Evolutionary conservation across 2,888 invertebrate genomes (phyloP), one percentile per base, ranked within the genome.

Genomic region (Stenodera caucasica): DNA sequence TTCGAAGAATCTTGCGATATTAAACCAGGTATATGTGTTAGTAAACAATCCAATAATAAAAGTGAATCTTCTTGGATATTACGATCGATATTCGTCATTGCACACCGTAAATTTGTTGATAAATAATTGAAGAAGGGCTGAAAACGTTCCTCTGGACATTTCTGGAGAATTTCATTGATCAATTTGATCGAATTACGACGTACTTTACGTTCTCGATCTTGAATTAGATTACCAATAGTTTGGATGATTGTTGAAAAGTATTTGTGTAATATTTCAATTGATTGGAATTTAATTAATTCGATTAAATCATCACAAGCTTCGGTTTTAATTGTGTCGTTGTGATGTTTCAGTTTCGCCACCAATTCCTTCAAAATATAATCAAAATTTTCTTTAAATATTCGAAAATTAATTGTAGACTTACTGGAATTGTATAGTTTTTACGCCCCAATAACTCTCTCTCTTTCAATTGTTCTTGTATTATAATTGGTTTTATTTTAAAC

Each of bases 401-500:
- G n/a, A n/a, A n/a, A n/a, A n/a, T n/a, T n/a, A n/a, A n/a, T n/a
- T n/a, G n/a, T n/a, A n/a, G 26, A 26, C 29, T 5, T 23, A 51
- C 29, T 6, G 30, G 8, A 5, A 51, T 18, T 26, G 50, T 29
- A 0, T 26, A 14, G 1, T 30, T 50, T 15, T 50, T 30, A 3
- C 15, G 32, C 0, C 51, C 2, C 0, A 35, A 56, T 30, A 60
- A 50, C n/a, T 64, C 81, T 71, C 84, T 84, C 26, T 78, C 73
- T 70, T 82, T 82, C 14, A 94, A 77, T 75, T 96, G 95, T 71
- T 92, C 90, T 45, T 85, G 86, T 37, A 97, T 85, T 2, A 93
- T 84, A 68, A 97, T 94, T 75, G 94, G 92, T 73, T 91, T 91
- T 0, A 94, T 86, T 84, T 95, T 94, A 73, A 97, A 96, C 71